These are phyloP conservation scores for Protodeltote pygarga DNA, from an alignment of 2,888 invertebrate genomes.

Conservation along the genomic window DNA sequence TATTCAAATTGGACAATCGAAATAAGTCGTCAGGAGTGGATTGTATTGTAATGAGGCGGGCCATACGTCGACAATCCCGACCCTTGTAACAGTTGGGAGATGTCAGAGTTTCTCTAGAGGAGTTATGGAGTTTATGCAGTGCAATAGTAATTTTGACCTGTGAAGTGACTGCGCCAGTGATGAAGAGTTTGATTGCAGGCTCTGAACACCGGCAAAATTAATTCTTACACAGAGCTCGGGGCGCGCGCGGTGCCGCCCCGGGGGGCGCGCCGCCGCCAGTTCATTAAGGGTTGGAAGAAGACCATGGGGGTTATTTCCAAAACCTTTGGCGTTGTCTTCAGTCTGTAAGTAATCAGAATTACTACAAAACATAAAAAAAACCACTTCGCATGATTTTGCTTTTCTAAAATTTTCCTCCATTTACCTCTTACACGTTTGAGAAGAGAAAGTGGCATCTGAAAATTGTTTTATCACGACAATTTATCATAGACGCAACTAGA, in stretches of 20 bases:
- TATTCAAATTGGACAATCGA: conserved; percentile 69
- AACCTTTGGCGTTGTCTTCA: conserved; percentile 92
- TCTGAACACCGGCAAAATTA: conserved; percentile 77
- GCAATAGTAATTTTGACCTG: conserved; percentile 58
- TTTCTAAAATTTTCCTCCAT: conserved; percentile 2
- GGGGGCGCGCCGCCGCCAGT: conserved; percentile 83
- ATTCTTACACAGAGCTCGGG: conserved; percentile 78
- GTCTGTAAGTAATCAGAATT: conserved; percentile 89
- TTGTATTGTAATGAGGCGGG: conserved; percentile 70
- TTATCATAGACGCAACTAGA: conserved; percentile 58
- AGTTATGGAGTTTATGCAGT: conserved; percentile 64
- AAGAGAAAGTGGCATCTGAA: conserved; percentile 43
- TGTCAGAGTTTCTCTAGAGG: conserved; percentile 42
- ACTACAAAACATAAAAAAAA: not conserved
- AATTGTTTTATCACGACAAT: conserved; percentile 58
- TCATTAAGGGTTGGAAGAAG: conserved; percentile 84
- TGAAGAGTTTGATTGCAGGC: conserved; percentile 60
- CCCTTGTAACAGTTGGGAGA: conserved; percentile 45
- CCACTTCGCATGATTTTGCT: not conserved
- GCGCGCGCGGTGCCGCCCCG: conserved; percentile 78
- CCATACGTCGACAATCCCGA: conserved; percentile 44
- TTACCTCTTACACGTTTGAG: conserved; percentile 9
- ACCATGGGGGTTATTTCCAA: conserved; percentile 93
- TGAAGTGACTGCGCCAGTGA: conserved; percentile 72
- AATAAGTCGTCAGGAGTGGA: conserved; percentile 66